Conservation (phyloP, 2,113 vertebrate genomes). For the Petromus typicus region DNA sequence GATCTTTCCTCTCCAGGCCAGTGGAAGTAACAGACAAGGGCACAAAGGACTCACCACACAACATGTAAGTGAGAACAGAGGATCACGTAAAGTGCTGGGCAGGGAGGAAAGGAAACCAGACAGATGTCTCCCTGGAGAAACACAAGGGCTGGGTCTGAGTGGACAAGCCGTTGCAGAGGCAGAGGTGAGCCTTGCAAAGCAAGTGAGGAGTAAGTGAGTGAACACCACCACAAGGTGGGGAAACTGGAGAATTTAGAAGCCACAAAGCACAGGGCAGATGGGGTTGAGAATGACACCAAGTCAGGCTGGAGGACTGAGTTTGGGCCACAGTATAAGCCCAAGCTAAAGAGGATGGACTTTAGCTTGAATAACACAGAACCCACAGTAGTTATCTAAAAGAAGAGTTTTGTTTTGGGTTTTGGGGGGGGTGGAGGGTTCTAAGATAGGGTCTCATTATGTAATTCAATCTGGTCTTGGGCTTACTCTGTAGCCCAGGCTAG, state of each 20-base stretch:
- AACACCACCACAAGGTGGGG: background rate
- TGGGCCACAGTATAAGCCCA: background rate
- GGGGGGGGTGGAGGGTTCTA: background rate
- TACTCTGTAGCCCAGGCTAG: background rate
- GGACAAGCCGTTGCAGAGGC: background rate
- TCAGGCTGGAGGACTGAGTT: background rate
- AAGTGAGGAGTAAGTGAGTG: background rate
- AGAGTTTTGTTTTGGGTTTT: background rate
- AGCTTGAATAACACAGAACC: background rate
- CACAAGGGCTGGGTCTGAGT: background rate
- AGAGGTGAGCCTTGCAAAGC: background rate
- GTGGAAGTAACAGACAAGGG: background rate
- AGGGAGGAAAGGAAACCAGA: background rate
- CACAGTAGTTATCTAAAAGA: background rate
- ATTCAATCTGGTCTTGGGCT: background rate
- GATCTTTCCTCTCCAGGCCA: background rate
- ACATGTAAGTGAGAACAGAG: background rate
- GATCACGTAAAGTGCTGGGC: background rate
- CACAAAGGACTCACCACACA: conserved; percentile 3
- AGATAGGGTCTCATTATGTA: background rate
- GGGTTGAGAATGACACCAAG: background rate
- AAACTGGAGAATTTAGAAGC: background rate
- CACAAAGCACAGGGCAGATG: background rate
- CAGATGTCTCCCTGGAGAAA: background rate
- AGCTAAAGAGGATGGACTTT: background rate